Conservation (phyloP, 2,113 vertebrate genomes). For the Pelvicachromis taeniatus region DNA sequence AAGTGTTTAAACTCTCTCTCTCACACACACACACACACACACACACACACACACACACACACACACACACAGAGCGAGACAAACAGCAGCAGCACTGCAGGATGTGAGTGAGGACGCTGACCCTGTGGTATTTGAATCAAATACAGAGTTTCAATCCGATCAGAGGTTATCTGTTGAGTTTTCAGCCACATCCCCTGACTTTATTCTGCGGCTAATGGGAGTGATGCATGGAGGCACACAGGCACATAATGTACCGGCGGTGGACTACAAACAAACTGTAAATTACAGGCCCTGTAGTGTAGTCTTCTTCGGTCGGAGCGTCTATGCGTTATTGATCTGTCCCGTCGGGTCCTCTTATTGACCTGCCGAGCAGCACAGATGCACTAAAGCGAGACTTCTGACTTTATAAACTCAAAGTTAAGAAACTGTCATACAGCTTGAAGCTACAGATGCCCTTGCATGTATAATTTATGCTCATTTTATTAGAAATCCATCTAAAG, state of each 20-base stretch:
- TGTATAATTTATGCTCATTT: not conserved
- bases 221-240: not conserved
- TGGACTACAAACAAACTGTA: not conserved
- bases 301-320: not conserved
- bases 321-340: slow-evolving; percentile 17
- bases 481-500: not conserved
- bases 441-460: not conserved
- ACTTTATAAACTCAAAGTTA: slow-evolving; percentile 5
- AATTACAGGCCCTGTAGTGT: not conserved
- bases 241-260: not conserved
- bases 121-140: not conserved
- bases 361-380: not conserved
- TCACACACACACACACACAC: too few species aligned
- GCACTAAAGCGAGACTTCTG: not conserved
- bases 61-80: too few species aligned
- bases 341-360: not conserved
- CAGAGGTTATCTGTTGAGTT: not conserved
- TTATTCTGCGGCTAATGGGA: not conserved
- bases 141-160: not conserved
- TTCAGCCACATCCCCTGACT: not conserved
- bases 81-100: not conserved
- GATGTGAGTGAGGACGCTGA: not conserved
- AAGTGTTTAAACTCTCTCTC: accelerated
- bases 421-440: not conserved
- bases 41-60: too few species aligned